Base-by-base conservation (phyloP, 2,888 invertebrate species). In the Harpalus rubripes region DNA sequence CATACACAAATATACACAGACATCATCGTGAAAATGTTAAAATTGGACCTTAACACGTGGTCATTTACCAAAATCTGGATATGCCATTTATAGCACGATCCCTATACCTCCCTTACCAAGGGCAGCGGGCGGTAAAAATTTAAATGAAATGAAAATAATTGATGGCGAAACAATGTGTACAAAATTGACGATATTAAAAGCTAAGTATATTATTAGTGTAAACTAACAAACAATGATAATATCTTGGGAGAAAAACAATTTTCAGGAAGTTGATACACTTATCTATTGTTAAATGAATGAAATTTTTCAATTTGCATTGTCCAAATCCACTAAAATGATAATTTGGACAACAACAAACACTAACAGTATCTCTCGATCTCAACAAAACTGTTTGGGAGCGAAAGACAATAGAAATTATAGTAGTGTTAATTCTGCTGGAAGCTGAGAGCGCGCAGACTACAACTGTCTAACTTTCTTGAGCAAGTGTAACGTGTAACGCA, bases 401-500 rank as follows among this genome's bases (percentile, higher is more conserved):
- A 22, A 22, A 63, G 63, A 63, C 18, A 63, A 26, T 63, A 18
- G 22, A 63, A 63, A 18, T 22, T 12, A 22, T 22, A 8, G 4
- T 61, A 8, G 16, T 63, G 22, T 63, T 10, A 26, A 63, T 12
- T 63, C 12, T 39, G 7, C 1, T 39, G 68, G 68, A 68, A 39
- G 68, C 68, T 39, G 32, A 12, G 68, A 68, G 63, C 63, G 26
- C 12, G 41, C 68, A 68, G 39, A 68, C 41, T 41, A 76, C 76
- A 56, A 52, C 44, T 5, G 78, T 18, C 18, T 78, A 78, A 58
- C 78, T 58, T 78, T 78, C 58, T 52, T 52, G 78, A 22, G 56
- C 32, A 58, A 78, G 58, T 78, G 72, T 74, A 74, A 41, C 44
- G 58, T 78, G 72, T 74, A 74, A 41, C 44, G 44, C 72, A 74